A percentile compares a stretch with the other conserved stretches of the same genome.
Evolutionary conservation across 2,113 vertebrate genomes (phyloP).

Genomic region (Apeltes quadracus): DNA sequence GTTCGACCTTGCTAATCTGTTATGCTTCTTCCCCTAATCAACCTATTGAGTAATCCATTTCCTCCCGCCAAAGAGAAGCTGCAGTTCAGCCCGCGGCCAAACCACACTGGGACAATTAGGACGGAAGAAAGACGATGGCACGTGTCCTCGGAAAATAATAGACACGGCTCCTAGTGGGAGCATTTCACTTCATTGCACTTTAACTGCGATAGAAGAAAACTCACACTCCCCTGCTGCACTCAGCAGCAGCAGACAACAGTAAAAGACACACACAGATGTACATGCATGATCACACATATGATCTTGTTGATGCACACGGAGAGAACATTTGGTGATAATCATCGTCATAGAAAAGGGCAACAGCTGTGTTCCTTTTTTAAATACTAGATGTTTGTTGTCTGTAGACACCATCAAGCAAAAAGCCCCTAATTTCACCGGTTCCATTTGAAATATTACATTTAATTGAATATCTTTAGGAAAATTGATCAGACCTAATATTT

Average conservation of each 20-base stretch:
- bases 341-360: background rate
- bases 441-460: background rate
- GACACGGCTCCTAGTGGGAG: conserved; percentile 29
- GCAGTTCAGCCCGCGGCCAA: conserved; percentile 48
- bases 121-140: conserved; percentile 53
- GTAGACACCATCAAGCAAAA: background rate
- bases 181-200: conserved; percentile 55
- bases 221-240: conserved; percentile 20
- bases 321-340: conserved; percentile 19
- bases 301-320: background rate
- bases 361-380: background rate
- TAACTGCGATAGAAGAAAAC: conserved; percentile 34
- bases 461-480: background rate
- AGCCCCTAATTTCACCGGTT: background rate
- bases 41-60: conserved; percentile 72
- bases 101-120: conserved; percentile 43
- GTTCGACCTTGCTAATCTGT: conserved; percentile 70
- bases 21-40: conserved; percentile 69
- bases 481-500: background rate
- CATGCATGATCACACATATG: conserved; percentile 1
- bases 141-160: conserved; percentile 48
- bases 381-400: background rate
- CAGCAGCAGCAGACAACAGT: conserved; percentile 17
- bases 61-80: conserved; percentile 49
- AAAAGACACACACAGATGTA: conserved; percentile 30